A percentile compares a stretch with the other conserved stretches of the same genome.
phyloP scores from a whole-genome alignment of 2,113 vertebrate genomes.

The Scomber scombrus region DNA sequence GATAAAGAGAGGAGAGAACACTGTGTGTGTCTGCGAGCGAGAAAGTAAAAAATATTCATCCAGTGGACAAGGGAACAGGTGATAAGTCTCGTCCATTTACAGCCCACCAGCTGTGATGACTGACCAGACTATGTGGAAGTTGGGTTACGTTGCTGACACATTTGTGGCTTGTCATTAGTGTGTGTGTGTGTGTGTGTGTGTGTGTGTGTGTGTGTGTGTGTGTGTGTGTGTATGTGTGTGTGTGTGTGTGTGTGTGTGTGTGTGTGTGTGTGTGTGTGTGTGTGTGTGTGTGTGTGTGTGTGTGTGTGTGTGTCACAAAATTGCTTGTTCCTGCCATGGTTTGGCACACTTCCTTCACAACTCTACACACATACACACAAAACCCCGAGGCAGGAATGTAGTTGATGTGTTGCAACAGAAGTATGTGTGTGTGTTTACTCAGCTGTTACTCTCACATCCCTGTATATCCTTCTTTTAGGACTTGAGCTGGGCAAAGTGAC shows the following conservation, averaged over 20 bases:
- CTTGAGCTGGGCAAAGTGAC: background rate
- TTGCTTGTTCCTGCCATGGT: constrained; percentile 23
- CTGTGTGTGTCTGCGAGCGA: background rate
- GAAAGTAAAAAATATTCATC: constrained; percentile 6
- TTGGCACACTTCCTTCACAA: background rate
- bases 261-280: no score
- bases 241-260: no score
- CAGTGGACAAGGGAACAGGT: constrained; percentile 59
- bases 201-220: background rate
- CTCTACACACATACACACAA: constrained; percentile 21
- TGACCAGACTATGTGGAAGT: constrained; percentile 24
- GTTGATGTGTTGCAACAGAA: constrained; percentile 41
- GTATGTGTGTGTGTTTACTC: constrained; percentile 42
- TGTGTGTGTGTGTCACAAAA: constrained; percentile 12
- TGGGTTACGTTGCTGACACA: constrained; percentile 22
- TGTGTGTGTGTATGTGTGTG: no score
- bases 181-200: constrained; percentile 12
- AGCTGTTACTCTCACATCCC: constrained; percentile 40
- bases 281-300: background rate
- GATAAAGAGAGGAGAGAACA: constrained; percentile 7
- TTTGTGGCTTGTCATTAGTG: constrained; percentile 31
- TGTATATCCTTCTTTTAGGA: constrained; percentile 19
- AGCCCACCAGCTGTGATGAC: constrained; percentile 48
- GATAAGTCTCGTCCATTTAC: constrained; percentile 54
- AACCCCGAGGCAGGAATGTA: constrained; percentile 3